Evolutionary conservation across 2,888 invertebrate genomes (phyloP).

Genomic region (Sepiola atlantica): DNA sequence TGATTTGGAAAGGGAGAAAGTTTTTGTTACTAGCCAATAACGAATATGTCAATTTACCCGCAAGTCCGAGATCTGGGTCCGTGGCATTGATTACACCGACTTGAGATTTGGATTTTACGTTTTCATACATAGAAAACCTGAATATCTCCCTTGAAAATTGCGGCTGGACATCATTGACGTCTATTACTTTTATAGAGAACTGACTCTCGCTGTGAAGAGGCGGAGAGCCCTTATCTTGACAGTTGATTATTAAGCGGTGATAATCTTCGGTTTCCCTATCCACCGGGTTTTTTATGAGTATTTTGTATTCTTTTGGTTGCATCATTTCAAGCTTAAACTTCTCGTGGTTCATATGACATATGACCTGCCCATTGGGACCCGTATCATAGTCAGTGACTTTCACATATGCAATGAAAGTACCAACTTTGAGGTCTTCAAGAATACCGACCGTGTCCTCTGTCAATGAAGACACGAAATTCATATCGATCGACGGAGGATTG

Average conservation of each 20-base stretch:
- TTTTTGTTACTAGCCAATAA: background rate
- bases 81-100: background rate
- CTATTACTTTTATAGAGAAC: conserved; percentile 32
- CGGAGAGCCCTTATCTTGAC: background rate
- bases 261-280: background rate
- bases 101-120: background rate
- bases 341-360: background rate
- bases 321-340: background rate
- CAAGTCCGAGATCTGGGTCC: background rate
- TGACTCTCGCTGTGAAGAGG: background rate
- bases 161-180: background rate
- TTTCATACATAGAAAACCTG: background rate
- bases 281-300: conserved; percentile 15
- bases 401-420: background rate
- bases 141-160: conserved; percentile 21
- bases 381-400: background rate
- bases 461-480: background rate
- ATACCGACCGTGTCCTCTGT: background rate
- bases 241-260: background rate
- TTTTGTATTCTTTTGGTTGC: background rate
- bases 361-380: background rate
- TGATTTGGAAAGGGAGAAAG: background rate
- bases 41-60: background rate
- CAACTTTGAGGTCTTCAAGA: conserved; percentile 32
- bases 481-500: conserved; percentile 82